A percentile compares a stretch with the other conserved stretches of the same genome.
phyloP scores from a whole-genome alignment of 2,113 vertebrate species.

The Phrynosoma platyrhinos region DNA sequence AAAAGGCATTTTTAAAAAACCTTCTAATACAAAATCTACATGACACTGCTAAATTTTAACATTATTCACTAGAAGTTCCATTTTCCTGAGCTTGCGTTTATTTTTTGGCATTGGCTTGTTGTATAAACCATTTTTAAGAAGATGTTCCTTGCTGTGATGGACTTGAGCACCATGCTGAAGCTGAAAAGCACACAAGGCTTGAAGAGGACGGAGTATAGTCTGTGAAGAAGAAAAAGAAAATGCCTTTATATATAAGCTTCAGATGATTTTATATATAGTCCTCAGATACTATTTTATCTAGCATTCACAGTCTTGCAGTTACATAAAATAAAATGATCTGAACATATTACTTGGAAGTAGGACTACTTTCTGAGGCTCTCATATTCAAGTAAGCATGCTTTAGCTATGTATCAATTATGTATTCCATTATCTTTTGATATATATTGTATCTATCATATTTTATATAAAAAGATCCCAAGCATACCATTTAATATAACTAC shows the following conservation, averaged over 20 bases:
- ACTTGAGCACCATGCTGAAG: constrained; percentile 95
- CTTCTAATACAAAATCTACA: constrained; percentile 39
- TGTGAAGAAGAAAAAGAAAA: constrained; percentile 62
- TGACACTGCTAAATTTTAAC: constrained; percentile 82
- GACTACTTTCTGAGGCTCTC: background rate
- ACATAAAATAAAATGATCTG: background rate
- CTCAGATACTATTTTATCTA: constrained; percentile 29
- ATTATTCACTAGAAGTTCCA: constrained; percentile 93
- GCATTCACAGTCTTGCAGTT: background rate
- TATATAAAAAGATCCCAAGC: background rate
- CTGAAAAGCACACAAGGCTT: constrained; percentile 95
- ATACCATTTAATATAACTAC: background rate
- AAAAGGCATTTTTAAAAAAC: constrained; percentile 48
- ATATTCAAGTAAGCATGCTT: background rate
- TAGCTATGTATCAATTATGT: background rate
- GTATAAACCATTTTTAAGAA: constrained; percentile 92
- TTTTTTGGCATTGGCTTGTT: constrained; percentile 96
- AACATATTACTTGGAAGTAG: background rate
- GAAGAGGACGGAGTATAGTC: constrained; percentile 91
- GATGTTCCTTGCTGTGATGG: constrained; percentile 96
- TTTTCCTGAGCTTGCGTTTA: constrained; percentile 96
- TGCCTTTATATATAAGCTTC: constrained; percentile 24
- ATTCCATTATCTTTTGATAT: background rate
- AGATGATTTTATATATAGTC: constrained; percentile 32
- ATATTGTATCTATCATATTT: too few relatives aligned